A percentile compares a stretch with the other conserved stretches of the same genome.
Conservation (phyloP, 2,888 invertebrate species). For the Pollenia labialis region DNA sequence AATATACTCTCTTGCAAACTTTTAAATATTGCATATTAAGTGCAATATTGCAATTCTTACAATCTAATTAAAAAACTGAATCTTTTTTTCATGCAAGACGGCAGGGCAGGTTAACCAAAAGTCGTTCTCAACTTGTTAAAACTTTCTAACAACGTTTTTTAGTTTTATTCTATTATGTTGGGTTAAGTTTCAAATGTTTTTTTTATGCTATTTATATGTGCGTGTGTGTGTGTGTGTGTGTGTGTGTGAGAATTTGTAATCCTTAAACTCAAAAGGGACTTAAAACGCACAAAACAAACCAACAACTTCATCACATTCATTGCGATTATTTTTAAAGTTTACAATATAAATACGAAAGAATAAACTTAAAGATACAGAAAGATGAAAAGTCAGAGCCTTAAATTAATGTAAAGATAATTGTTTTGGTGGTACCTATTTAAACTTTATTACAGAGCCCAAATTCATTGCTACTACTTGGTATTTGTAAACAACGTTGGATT, state of each 20-base stretch:
- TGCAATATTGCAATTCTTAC: too few species aligned
- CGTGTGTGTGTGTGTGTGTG: not conserved
- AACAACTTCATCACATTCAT: not conserved
- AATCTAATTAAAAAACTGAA: too few species aligned
- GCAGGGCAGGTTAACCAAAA: too few species aligned
- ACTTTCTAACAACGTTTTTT: too few species aligned
- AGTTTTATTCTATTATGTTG: not conserved
- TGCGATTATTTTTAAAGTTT: conserved; percentile 15
- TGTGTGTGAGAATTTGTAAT: conserved; percentile 4
- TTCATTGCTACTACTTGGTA: too few species aligned
- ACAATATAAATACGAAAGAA: not conserved
- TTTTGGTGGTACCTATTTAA: too few species aligned
- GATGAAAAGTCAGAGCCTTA: not conserved
- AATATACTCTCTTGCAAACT: too few species aligned
- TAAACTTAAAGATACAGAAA: not conserved
- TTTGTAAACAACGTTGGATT: too few species aligned
- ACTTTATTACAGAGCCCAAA: too few species aligned
- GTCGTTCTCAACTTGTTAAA: too few species aligned
- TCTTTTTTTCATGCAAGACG: too few species aligned
- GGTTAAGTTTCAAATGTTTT: conserved; percentile 5
- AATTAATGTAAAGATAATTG: not conserved
- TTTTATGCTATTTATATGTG: not conserved
- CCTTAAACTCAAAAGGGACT: conserved; percentile 8
- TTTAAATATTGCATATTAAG: too few species aligned
- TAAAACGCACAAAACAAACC: not conserved